Evolutionary conservation across 2,113 vertebrate genomes (phyloP).

Genomic region (Rhinolophus sinicus): DNA sequence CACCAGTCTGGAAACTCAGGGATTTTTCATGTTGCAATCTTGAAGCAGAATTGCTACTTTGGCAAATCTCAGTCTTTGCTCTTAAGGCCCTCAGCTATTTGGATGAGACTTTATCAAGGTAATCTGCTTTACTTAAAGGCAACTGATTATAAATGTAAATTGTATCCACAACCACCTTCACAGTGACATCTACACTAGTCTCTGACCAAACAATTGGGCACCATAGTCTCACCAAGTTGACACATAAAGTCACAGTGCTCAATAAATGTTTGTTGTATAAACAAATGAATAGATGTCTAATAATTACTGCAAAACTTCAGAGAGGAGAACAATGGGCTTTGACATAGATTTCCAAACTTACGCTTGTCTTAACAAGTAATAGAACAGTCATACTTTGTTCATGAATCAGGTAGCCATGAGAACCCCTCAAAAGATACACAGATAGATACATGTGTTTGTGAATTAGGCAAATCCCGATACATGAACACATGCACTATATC

Average conservation of each 20-base stretch:
- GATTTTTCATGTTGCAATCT: background rate
- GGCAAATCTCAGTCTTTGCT: background rate
- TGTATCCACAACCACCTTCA: background rate
- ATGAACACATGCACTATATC: background rate
- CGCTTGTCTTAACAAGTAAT: background rate
- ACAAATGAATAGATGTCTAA: background rate
- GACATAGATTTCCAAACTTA: background rate
- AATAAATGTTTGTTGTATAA: background rate
- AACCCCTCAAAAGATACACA: background rate
- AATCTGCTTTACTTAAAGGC: background rate
- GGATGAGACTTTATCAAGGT: background rate
- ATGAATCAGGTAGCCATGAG: background rate
- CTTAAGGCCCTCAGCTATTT: background rate
- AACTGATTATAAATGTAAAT: background rate
- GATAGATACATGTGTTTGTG: background rate
- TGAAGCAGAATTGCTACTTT: background rate
- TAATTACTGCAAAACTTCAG: background rate
- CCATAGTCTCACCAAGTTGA: background rate
- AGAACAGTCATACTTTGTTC: background rate
- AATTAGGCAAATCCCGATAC: background rate
- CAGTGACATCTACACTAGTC: background rate
- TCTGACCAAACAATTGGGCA: background rate
- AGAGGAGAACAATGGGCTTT: background rate
- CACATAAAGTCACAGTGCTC: background rate
- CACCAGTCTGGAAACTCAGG: background rate